Evolutionary conservation across 1,140 invertebrate genomes (phyloP).

Genomic region (Sweltsa coloradensis): DNA sequence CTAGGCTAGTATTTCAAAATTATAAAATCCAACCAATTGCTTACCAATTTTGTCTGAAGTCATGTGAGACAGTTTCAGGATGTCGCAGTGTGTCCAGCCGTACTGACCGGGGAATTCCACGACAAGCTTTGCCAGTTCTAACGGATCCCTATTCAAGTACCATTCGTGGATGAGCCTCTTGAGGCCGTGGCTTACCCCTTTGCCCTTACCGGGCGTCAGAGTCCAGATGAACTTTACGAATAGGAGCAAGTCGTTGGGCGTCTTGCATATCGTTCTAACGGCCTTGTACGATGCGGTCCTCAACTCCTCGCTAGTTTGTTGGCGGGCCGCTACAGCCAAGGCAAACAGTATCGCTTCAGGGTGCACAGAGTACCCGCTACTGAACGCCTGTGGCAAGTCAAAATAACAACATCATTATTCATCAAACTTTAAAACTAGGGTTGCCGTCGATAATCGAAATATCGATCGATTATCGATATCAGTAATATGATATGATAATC

Average conservation of each 20-base stretch:
- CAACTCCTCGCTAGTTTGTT: conserved; percentile 29
- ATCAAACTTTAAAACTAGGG: too few species aligned
- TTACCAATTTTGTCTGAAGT: conserved; percentile 36
- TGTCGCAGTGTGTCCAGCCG: conserved; percentile 53
- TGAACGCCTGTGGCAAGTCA: conserved; percentile 28
- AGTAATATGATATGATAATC: too few species aligned
- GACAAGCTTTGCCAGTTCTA: conserved; percentile 44
- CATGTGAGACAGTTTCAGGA: conserved; percentile 49
- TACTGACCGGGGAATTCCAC: conserved; percentile 46
- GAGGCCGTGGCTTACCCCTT: conserved; percentile 49
- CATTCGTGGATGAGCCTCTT: conserved; percentile 42
- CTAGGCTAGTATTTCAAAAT: too few species aligned
- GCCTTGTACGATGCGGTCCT: conserved; percentile 36
- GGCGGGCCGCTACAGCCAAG: conserved; percentile 38
- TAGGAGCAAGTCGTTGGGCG: conserved; percentile 41
- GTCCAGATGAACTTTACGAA: conserved; percentile 43
- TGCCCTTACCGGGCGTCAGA: conserved; percentile 19
- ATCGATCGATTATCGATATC: too few species aligned
- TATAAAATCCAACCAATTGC: too few species aligned
- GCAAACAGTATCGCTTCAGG: conserved; percentile 43
- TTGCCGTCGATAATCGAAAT: too few species aligned
- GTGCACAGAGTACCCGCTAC: conserved; percentile 36
- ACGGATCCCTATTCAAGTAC: conserved; percentile 42
- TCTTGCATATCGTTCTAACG: conserved; percentile 36
- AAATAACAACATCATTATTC: not conserved